phyloP scores from a whole-genome alignment of 2,888 invertebrate species.

The Oligia strigilis region DNA sequence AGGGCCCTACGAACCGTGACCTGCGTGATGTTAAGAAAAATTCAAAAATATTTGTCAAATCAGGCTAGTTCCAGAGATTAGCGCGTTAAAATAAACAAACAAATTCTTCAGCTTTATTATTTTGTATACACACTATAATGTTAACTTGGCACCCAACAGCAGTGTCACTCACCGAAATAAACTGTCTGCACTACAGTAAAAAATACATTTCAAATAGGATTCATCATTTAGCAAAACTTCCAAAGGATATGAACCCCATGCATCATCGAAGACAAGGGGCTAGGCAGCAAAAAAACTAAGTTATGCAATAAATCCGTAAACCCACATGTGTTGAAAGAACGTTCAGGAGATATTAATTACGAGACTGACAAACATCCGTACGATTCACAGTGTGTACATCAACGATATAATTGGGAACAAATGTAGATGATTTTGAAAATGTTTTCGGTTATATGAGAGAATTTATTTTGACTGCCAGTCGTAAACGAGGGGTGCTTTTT shows the following conservation, averaged over 20 bases:
- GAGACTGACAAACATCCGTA: conserved; percentile 80
- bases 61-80: not conserved
- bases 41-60: not conserved
- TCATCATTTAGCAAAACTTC: conserved; percentile 25
- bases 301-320: conserved; percentile 84
- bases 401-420: conserved; percentile 87
- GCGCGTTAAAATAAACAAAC: not conserved
- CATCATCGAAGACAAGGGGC: conserved; percentile 51
- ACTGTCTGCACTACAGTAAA: not conserved
- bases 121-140: not conserved
- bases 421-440: conserved; percentile 78
- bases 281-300: conserved; percentile 61
- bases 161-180: not conserved
- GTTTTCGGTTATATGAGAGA: conserved; percentile 67
- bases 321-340: conserved; percentile 81
- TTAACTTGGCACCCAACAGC: not conserved
- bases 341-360: conserved; percentile 84
- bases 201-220: not conserved
- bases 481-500: conserved; percentile 63
- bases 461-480: conserved; percentile 71
- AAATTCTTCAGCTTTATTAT: not conserved
- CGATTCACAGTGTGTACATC: conserved; percentile 85
- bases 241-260: conserved; percentile 49
- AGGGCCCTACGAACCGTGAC: not conserved
- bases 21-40: not conserved